These are phyloP conservation scores for Carassius auratus DNA, from an alignment of 2,113 vertebrate species.

Conservation along the genomic window DNA sequence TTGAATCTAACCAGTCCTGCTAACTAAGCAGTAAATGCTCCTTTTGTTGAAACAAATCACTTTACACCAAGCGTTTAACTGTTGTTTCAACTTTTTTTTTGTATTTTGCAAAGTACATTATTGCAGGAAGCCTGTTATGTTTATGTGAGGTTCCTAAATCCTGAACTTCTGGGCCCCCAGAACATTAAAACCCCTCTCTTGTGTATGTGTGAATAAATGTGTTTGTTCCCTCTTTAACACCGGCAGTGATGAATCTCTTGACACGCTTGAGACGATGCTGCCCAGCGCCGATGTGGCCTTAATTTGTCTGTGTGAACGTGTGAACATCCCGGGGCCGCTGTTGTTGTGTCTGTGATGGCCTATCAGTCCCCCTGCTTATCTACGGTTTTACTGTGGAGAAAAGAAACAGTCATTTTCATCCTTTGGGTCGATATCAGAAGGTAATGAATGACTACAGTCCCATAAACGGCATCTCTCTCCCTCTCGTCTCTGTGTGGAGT, in stretches of 20 bases:
- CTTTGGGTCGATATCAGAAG: slow-evolving; percentile 64
- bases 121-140: too few species aligned
- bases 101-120: too few species aligned
- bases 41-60: too few species aligned
- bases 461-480: slow-evolving; percentile 56
- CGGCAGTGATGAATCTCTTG: slow-evolving; percentile 95
- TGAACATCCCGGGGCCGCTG: slow-evolving; percentile 85
- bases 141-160: neutral
- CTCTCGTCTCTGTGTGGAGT: slow-evolving; percentile 64
- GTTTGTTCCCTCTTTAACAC: slow-evolving; percentile 93
- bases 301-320: slow-evolving; percentile 94
- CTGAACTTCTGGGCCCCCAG: neutral
- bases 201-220: neutral
- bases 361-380: slow-evolving; percentile 89
- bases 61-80: too few species aligned
- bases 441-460: slow-evolving; percentile 64
- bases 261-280: slow-evolving; percentile 86
- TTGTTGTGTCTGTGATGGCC: slow-evolving; percentile 85
- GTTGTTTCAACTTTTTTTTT: too few species aligned
- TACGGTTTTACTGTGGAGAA: slow-evolving; percentile 72
- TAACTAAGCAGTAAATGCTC: too few species aligned
- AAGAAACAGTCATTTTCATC: slow-evolving; percentile 73
- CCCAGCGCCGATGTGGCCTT: slow-evolving; percentile 90
- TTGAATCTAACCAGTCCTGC: too few species aligned
- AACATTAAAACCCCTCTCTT: slow-evolving; percentile 74